Conservation (phyloP, 1,140 invertebrate species). For the Zaprionus kolodkinae region DNA sequence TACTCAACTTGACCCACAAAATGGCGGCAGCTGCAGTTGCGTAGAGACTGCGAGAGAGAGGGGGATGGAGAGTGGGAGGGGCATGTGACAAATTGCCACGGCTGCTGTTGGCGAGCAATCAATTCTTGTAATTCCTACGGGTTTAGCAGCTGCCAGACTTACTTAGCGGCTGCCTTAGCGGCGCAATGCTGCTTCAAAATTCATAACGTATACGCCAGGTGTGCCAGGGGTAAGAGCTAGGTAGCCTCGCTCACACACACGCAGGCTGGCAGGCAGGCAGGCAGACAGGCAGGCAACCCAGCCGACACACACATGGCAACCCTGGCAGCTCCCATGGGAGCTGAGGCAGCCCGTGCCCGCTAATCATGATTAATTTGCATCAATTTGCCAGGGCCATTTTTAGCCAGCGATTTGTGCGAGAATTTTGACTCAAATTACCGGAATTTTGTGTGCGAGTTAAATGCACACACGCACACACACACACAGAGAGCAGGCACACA, state of each 20-base stretch:
- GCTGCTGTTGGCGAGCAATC: conserved; percentile 23
- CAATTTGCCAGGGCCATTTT: conserved; percentile 71
- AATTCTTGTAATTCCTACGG: conserved; percentile 44
- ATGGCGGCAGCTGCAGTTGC: neutral
- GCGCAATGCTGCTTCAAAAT: conserved; percentile 16
- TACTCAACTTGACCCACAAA: conserved; percentile 69
- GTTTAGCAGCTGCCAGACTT: conserved; percentile 17
- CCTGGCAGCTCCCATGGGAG: neutral
- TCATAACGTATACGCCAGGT: conserved; percentile 59
- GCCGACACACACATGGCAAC: conserved; percentile 31
- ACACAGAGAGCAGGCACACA: neutral
- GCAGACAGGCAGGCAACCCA: neutral
- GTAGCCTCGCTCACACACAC: conserved; percentile 22
- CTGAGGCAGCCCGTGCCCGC: conserved; percentile 20
- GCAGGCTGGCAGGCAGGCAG: neutral
- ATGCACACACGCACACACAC: neutral
- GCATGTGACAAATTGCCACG: conserved; percentile 56
- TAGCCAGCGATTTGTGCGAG: conserved; percentile 55
- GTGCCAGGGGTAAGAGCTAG: conserved; percentile 8
- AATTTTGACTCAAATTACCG: conserved; percentile 26
- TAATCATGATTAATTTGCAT: conserved; percentile 82
- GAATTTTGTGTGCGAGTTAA: conserved; percentile 11
- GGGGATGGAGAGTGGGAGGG: neutral
- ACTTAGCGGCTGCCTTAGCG: neutral
- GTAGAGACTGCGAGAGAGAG: neutral